Conservation (phyloP, 2,113 vertebrate species). For the Platysternon megacephalum region DNA sequence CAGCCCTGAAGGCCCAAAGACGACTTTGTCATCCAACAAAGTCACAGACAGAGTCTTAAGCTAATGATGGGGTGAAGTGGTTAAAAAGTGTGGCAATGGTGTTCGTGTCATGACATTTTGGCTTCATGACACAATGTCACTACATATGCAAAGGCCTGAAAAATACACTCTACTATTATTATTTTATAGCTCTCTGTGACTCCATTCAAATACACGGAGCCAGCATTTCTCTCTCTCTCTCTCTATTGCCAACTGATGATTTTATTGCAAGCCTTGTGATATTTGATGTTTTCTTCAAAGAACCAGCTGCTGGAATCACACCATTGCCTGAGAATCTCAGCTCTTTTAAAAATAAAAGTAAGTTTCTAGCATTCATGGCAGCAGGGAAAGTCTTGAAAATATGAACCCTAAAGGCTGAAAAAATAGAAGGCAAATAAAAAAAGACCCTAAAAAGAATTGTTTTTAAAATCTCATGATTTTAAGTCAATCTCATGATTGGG, state of each 20-base stretch:
- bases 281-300: slow-evolving; percentile 29
- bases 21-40: background rate
- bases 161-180: slow-evolving; percentile 17
- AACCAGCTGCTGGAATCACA: background rate
- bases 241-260: slow-evolving; percentile 3
- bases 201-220: background rate
- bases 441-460: background rate
- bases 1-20: background rate
- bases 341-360: background rate
- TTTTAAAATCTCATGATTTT: background rate
- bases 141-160: slow-evolving; percentile 33
- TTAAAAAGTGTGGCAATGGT: slow-evolving; percentile 30
- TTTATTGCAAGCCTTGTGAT: slow-evolving; percentile 12
- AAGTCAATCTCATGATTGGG: background rate
- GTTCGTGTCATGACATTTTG: background rate
- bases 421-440: background rate
- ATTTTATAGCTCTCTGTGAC: background rate
- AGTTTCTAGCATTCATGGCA: background rate
- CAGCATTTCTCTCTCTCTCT: background rate
- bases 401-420: background rate
- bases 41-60: background rate
- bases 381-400: background rate
- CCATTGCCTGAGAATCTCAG: background rate
- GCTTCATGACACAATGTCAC: slow-evolving; percentile 6
- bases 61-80: slow-evolving; percentile 30